Conservation (phyloP, 2,888 invertebrate genomes). For the Oscheius myriophilus region DNA sequence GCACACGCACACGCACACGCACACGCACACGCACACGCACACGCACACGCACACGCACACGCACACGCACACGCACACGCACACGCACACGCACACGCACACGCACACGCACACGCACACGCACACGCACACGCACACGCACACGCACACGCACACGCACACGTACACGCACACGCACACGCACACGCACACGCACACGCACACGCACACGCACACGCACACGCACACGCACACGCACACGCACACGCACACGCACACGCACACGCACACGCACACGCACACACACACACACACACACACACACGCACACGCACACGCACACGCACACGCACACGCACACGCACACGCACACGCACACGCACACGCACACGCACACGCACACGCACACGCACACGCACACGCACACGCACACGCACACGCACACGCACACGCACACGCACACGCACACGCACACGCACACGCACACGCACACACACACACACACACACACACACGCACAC, state of each 20-base stretch:
- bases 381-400: background rate
- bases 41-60: background rate
- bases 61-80: background rate
- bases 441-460: background rate
- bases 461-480: background rate
- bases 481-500: too few species aligned
- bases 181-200: background rate
- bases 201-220: too few species aligned
- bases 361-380: too few species aligned
- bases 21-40: too few species aligned
- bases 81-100: too few species aligned
- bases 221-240: background rate
- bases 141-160: too few species aligned
- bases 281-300: background rate
- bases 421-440: too few species aligned
- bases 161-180: background rate
- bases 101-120: background rate
- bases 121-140: background rate
- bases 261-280: too few species aligned
- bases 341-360: background rate
- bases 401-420: background rate
- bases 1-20: background rate
- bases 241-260: background rate
- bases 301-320: too few species aligned
- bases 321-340: background rate